Conservation (phyloP, 23 tunicate species). For the Trididemnum clinides region DNA sequence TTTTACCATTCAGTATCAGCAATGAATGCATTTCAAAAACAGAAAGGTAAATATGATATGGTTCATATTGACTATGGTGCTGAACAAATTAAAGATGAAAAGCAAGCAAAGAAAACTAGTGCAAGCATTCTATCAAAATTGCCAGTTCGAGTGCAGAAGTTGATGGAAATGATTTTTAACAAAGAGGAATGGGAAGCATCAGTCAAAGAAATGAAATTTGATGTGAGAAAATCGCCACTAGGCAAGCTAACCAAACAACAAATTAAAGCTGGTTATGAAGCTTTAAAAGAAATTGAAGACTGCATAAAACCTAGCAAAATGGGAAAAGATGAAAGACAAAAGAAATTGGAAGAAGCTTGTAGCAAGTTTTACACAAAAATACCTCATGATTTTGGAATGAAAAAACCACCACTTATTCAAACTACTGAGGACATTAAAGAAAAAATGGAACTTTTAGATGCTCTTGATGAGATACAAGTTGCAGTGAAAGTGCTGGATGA, state of each 20-base stretch:
- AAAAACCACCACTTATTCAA: conserved; percentile 59
- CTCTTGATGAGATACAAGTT: conserved; percentile 56
- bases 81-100: neutral
- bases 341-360: conserved; percentile 50
- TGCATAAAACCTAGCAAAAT: conserved; percentile 1
- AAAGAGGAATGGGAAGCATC: conserved; percentile 48
- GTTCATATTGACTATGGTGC: conserved; percentile 71
- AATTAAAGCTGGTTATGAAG: conserved; percentile 54
- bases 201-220: conserved; percentile 75
- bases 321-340: neutral
- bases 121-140: conserved; percentile 30
- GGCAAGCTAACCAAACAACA: conserved; percentile 82
- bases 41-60: conserved; percentile 66
- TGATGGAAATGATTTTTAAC: conserved; percentile 58
- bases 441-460: conserved; percentile 70
- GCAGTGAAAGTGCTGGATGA: conserved; percentile 59
- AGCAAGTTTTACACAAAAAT: conserved; percentile 83
- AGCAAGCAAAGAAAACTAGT: conserved; percentile 24
- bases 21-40: conserved; percentile 30
- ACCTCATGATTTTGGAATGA: conserved; percentile 91
- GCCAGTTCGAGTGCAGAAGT: conserved; percentile 29
- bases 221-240: conserved; percentile 69
- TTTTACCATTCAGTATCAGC: neutral
- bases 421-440: conserved; percentile 41
- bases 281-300: conserved; percentile 55